These are phyloP conservation scores for Dermolepida albohirtum DNA, from an alignment of 2,888 invertebrate genomes.

Conservation along the genomic window DNA sequence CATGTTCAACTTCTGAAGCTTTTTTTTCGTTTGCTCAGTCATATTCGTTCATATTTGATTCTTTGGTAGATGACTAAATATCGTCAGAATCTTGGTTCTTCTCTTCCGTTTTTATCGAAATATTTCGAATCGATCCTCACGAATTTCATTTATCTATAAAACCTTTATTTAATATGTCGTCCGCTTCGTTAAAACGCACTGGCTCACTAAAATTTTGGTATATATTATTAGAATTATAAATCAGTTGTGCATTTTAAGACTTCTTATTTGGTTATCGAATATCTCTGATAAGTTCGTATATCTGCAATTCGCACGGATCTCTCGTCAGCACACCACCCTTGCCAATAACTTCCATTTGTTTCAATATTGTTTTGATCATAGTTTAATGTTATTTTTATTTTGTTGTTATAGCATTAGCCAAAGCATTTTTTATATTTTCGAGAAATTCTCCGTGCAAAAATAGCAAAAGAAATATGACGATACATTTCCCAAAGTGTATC, in stretches of 20 bases:
- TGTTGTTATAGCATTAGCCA: no score
- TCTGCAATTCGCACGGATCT: background rate
- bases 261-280: background rate
- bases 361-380: no score
- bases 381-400: no score
- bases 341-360: background rate
- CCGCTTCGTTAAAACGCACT: background rate
- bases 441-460: no score
- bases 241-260: slow-evolving; percentile 1
- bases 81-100: background rate
- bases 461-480: no score
- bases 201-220: slow-evolving; percentile 16
- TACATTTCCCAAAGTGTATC: no score
- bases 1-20: no score
- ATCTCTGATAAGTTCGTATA: background rate
- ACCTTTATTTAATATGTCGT: background rate
- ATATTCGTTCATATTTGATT: no score
- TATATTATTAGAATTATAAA: slow-evolving; percentile 3
- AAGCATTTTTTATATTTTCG: no score
- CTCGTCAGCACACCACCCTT: background rate
- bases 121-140: background rate
- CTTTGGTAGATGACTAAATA: background rate
- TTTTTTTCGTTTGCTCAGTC: no score
- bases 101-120: background rate
- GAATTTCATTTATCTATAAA: slow-evolving; percentile 4